Conservation (phyloP, 37 sponge, comb jelly and placozoan genomes). For the Spongilla lacustris region DNA sequence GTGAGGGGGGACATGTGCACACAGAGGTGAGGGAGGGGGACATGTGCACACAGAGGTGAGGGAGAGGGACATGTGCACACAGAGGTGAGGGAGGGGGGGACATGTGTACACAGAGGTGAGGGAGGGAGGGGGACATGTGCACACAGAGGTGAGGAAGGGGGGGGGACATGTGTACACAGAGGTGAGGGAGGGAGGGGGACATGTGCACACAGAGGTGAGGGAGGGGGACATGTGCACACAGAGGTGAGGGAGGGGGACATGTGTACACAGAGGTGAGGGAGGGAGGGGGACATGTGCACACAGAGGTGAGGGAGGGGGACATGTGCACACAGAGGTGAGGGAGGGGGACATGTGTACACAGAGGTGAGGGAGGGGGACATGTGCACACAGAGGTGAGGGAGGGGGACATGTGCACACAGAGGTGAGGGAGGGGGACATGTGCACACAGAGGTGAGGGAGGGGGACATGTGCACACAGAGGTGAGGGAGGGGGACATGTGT, state of each 20-base stretch:
- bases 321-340: neutral
- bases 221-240: neutral
- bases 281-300: neutral
- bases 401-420: neutral
- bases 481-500: neutral
- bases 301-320: neutral
- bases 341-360: neutral
- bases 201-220: neutral
- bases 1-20: neutral
- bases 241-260: neutral
- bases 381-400: neutral
- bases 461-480: neutral
- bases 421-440: neutral
- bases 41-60: neutral
- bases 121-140: neutral
- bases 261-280: neutral
- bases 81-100: neutral
- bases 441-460: neutral
- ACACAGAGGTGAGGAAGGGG: neutral
- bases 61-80: neutral
- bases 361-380: neutral
- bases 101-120: neutral
- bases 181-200: neutral
- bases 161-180: neutral
- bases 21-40: neutral